Base-by-base conservation (phyloP, 2,797 vertebrate species). In the Sciurus carolinensis region DNA sequence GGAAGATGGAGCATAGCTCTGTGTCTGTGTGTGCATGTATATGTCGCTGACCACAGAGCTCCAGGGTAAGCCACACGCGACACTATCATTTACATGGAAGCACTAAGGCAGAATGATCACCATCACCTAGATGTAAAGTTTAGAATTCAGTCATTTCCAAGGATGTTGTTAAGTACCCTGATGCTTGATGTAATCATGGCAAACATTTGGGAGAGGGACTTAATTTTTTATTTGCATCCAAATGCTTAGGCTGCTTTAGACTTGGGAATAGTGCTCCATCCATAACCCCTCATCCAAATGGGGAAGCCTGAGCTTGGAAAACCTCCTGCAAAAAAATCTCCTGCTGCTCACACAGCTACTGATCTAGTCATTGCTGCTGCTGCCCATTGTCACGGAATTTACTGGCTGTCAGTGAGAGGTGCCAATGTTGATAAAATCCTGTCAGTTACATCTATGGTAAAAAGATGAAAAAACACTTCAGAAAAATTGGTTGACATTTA, bases 81-180 rank as follows among this genome's bases (percentile, higher is more conserved):
- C 36, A 72, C 12, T 64, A 20, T 69, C 79, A 50, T 52, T 92
- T 82, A 75, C 66, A 64, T 26, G 57, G 64, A 95, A 93, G 87
- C n/a, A 85, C 12, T 6, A 59, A 85, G 36, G 54, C 36, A 80
- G n/a, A 47, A 85, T 92, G 88, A 95, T 90, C 62, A 94, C 91
- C 90, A 69, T 86, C 52, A 85, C 7, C 5, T 64, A 80, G n/a
- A 82, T 28, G 66, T 73, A 75, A 92, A 73, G 62, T 96, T 93
- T 75, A 95, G 64, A 93, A 92, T 67, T 86, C 12, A 85, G 36
- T 89, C 66, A 85, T 66, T 84, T 96, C 72, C 86, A 33, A 59
- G 52, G 82, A 94, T 90, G 22, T 91, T 96, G 83, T 87, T 82
- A 76, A 84, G 13, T 83, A 52, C 12, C 12, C 76, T 54, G 17